Conservation (phyloP, 2,888 invertebrate species). For the Sinopyrophorus schimmeli region DNA sequence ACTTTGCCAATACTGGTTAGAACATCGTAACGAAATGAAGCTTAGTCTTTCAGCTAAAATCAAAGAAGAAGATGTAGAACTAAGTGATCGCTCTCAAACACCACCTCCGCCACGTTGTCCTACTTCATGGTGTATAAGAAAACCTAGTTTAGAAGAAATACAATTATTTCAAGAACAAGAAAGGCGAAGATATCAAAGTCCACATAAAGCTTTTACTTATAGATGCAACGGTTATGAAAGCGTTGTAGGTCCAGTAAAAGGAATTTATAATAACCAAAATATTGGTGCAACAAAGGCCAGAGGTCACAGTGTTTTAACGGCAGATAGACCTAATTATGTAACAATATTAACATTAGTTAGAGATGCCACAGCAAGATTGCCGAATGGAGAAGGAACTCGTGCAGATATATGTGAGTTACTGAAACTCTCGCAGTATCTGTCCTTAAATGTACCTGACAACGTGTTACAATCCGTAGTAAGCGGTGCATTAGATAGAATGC, state of each 20-base stretch:
- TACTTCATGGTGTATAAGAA: slow-evolving; percentile 81
- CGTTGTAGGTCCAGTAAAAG: slow-evolving; percentile 62
- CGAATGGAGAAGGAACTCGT: slow-evolving; percentile 92
- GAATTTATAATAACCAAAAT: slow-evolving; percentile 70
- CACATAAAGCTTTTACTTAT: slow-evolving; percentile 91
- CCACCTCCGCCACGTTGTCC: slow-evolving; percentile 68
- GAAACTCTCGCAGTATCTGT: slow-evolving; percentile 66
- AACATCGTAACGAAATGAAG: slow-evolving; percentile 59
- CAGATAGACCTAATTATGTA: slow-evolving; percentile 86
- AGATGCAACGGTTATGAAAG: slow-evolving; percentile 58
- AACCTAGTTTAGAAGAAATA: slow-evolving; percentile 77
- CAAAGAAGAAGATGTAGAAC: slow-evolving; percentile 50
- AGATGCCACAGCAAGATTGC: slow-evolving; percentile 90
- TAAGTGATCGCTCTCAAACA: slow-evolving; percentile 54
- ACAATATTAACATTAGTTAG: slow-evolving; percentile 89
- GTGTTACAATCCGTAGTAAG: slow-evolving; percentile 82
- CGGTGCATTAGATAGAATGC: slow-evolving; percentile 86
- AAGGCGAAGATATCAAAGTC: slow-evolving; percentile 79
- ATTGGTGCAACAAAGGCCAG: slow-evolving; percentile 66
- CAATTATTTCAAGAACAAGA: slow-evolving; percentile 80
- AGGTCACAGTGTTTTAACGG: slow-evolving; percentile 81
- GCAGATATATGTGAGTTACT: slow-evolving; percentile 89
- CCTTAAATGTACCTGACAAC: slow-evolving; percentile 62
- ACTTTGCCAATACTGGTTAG: slow-evolving; percentile 80
- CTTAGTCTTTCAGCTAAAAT: slow-evolving; percentile 46